Evolutionary conservation across 2,888 invertebrate species (phyloP).

Genomic region (Ophion ventricosus): DNA sequence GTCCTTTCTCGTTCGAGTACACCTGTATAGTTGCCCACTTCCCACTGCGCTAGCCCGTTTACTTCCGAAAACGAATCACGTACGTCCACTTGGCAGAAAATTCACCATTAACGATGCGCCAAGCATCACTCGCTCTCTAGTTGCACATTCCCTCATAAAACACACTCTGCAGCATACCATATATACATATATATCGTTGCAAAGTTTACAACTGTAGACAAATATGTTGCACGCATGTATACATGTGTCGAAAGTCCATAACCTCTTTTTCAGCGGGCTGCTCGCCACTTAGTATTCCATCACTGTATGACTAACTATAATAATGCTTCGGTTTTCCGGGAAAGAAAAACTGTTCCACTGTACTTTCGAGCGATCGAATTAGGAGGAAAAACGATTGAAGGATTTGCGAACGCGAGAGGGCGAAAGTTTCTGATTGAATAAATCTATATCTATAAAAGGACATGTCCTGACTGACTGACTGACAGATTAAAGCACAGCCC

Average conservation of each 20-base stretch:
- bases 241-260: not conserved
- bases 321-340: conserved; percentile 43
- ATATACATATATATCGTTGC: conserved; percentile 13
- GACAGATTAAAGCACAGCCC: no score
- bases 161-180: not conserved
- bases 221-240: conserved; percentile 2
- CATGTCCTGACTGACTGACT: no score
- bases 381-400: conserved; percentile 33
- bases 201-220: not conserved
- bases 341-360: not conserved
- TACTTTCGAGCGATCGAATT: conserved; percentile 42
- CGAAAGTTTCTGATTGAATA: not conserved
- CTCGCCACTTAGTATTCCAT: conserved; percentile 47
- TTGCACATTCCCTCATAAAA: conserved; percentile 34
- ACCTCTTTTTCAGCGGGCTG: conserved; percentile 19
- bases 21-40: not conserved
- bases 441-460: not conserved
- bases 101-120: conserved; percentile 61
- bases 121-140: conserved; percentile 51
- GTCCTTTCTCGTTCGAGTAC: not conserved
- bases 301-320: conserved; percentile 32
- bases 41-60: conserved; percentile 13
- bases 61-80: conserved; percentile 60
- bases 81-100: conserved; percentile 65
- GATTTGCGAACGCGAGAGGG: not conserved